Conservation (phyloP, 1,140 invertebrate genomes). For the Brachionus koreanus region DNA sequence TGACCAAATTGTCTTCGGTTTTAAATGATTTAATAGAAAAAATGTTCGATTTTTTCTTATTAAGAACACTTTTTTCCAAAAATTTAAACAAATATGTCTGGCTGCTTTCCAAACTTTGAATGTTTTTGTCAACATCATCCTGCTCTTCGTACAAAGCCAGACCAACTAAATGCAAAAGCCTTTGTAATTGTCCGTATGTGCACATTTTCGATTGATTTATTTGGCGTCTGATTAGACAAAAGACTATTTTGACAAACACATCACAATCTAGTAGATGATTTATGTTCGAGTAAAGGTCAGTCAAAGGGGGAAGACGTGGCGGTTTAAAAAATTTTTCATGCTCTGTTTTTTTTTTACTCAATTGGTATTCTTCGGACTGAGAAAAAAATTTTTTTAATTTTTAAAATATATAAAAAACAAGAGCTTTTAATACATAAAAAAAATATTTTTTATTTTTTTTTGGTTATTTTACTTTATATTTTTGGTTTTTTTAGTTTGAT, state of each 20-base stretch:
- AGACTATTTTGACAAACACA: slow-evolving; percentile 79
- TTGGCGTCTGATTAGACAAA: slow-evolving; percentile 68
- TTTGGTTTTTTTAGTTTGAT: no score
- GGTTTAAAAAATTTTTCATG: slow-evolving; percentile 64
- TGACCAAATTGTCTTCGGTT: slow-evolving; percentile 17
- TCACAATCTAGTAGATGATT: slow-evolving; percentile 82
- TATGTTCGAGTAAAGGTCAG: slow-evolving; percentile 70
- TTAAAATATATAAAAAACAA: no score
- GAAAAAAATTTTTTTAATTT: slow-evolving; percentile 46
- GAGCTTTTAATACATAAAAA: no score
- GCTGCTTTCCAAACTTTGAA: background rate
- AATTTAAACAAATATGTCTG: slow-evolving; percentile 32
- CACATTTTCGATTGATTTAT: slow-evolving; percentile 54
- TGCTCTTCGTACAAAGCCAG: slow-evolving; percentile 62
- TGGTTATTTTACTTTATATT: no score
- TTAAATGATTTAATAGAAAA: slow-evolving; percentile 33
- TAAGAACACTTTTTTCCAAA: slow-evolving; percentile 36
- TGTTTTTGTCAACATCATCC: slow-evolving; percentile 26
- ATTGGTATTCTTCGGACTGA: slow-evolving; percentile 74
- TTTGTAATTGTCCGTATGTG: slow-evolving; percentile 58
- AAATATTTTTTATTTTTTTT: no score
- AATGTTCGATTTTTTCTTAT: background rate
- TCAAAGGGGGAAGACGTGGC: slow-evolving; percentile 74
- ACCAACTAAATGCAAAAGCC: slow-evolving; percentile 68
- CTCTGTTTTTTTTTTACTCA: slow-evolving; percentile 72